Evolutionary conservation across 2,888 invertebrate species (phyloP), one percentile per base, ranked within the genome.

Genomic region (Boloria selene): DNA sequence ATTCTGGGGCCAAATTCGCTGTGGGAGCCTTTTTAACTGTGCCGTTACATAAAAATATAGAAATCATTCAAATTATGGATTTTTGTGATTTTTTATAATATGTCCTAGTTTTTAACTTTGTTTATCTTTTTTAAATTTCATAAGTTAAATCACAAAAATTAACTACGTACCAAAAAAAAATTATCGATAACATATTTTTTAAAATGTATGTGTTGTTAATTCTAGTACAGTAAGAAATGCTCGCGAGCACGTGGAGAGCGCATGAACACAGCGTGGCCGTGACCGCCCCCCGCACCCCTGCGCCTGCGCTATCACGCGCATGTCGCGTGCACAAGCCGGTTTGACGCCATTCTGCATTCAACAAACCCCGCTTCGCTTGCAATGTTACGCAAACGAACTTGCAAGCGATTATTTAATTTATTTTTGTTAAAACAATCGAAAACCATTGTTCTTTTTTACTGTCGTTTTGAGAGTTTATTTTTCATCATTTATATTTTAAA

Each of bases 181-280:
- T n/a, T n/a, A n/a, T n/a, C n/a, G n/a, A n/a, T n/a, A n/a, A n/a
- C n/a, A n/a, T n/a, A n/a, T n/a, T n/a, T n/a, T n/a, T n/a, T n/a
- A n/a, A n/a, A n/a, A n/a, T n/a, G n/a, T n/a, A n/a, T n/a, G n/a
- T n/a, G n/a, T n/a, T n/a, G n/a, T n/a, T 38, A 13, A 42, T 7
- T 17, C 6, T 7, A 22, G 7, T 3, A 80, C 88, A 75, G 79
- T 67, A 87, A 84, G 72, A 87, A 87, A 86, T 78, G 69, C 77
- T 77, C 83, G 13, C 16, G 31, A 84, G 82, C 91, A 92, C 88
- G 91, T 87, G 90, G 72, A 73, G 73, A 68, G 80, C 86, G 91
- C 91, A 90, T 92, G 91, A 71, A 80, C 83, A 72, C 42, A 66
- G 83, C 87, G 79, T 86, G 89, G 56, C 47, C 66, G 59, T 64